Base-by-base conservation (phyloP, 1,140 invertebrate species). In the Lethrus apterus region DNA sequence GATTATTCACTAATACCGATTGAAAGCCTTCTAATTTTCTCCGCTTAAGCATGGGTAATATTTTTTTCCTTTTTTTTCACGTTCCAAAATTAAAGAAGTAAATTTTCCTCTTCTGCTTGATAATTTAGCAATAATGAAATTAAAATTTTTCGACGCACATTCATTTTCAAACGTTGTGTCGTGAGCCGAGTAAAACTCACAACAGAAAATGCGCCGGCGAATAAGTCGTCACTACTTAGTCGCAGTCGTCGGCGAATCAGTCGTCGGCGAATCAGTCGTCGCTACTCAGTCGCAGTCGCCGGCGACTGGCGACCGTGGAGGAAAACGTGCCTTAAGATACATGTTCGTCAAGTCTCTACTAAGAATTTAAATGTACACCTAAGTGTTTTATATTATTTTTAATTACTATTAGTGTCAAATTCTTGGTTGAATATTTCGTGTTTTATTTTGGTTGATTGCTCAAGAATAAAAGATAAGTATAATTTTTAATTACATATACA, bases 11-110 rank as follows among this genome's bases (percentile, higher is more conserved):
- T 26, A 26, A 26, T 26, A 26, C n/a, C n/a, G n/a, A 26, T 26
- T 26, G 23, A 26, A 7, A 26, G 5, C 31, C 31, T 33, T 33
- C 31, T 33, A 33, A 33, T 33, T 14, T 33, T 15, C 31, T 5
- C 5, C 13, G 5, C 13, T n/a, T 33, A 33, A 33, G 14, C 31
- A 33, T 33, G 31, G 31, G 31, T 33, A 33, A 33, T 33, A 33
- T 33, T 13, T 33, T 33, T 33, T 33, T 33, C 31, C 14, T 33
- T 33, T 33, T 33, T 14, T 33, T 33, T 26, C 31, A 33, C 31
- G 5, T 33, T 33, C 31, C 31, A 33, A 33, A 33, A 33, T 14
- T 33, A 33, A 33, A 26, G 31, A 33, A 33, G 9, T 33, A 33
- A 33, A 33, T 11, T 33, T 33, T 33, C 9, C 31, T 33, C 31